phyloP scores from a whole-genome alignment of 1,140 invertebrate genomes.

The Drosophila elegans region DNA sequence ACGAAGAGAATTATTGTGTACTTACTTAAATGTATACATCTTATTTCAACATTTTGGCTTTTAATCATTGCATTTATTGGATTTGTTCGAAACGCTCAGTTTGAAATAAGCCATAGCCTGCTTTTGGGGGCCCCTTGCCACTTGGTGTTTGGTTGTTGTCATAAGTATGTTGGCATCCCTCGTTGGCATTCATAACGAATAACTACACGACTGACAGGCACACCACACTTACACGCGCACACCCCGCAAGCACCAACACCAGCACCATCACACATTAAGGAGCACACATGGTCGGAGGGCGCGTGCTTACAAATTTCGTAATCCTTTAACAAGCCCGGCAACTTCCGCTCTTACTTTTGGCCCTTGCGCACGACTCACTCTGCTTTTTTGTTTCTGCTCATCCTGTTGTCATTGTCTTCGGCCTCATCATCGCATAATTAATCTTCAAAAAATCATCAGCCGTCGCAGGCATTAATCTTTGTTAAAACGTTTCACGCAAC shows the following conservation, averaged over 20 bases:
- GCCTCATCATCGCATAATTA: conserved; percentile 84
- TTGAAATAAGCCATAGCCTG: not conserved
- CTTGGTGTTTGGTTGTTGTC: conserved; percentile 18
- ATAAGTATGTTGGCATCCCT: conserved; percentile 52
- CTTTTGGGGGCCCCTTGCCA: not conserved
- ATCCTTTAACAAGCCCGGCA: conserved; percentile 78
- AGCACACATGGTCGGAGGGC: conserved; percentile 46
- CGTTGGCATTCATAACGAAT: conserved; percentile 59
- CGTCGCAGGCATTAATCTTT: conserved; percentile 84
- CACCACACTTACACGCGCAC: conserved; percentile 16
- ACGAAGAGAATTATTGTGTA: no score
- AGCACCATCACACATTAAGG: not conserved
- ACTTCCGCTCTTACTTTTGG: conserved; percentile 59
- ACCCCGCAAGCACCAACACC: not conserved
- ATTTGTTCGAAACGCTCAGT: not conserved
- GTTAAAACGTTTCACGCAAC: conserved; percentile 84
- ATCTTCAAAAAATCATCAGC: conserved; percentile 84
- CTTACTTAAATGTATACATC: not conserved
- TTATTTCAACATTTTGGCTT: not conserved
- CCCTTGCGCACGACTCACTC: conserved; percentile 51
- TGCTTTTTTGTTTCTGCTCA: conserved; percentile 16
- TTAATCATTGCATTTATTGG: not conserved
- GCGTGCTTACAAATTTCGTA: conserved; percentile 80
- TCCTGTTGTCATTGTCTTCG: conserved; percentile 74
- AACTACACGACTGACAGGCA: conserved; percentile 49